A percentile compares a stretch with the other conserved stretches of the same genome.
Evolutionary conservation across 2,797 vertebrate species (phyloP).

Genomic region (Clarias pachynema): DNA sequence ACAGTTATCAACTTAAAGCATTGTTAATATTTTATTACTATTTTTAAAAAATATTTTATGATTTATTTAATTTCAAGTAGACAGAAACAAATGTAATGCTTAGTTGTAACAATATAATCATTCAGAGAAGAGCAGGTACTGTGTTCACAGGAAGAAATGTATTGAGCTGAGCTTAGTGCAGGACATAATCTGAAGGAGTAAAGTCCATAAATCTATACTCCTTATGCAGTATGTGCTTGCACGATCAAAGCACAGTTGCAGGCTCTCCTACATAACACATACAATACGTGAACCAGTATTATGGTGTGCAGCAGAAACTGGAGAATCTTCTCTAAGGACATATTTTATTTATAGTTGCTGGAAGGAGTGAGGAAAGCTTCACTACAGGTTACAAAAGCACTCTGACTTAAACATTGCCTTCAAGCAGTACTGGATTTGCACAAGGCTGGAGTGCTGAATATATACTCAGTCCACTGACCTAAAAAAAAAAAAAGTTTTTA

Average conservation of each 20-base stretch:
- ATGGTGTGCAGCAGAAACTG: background rate
- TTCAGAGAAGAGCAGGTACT: background rate
- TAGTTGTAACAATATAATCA: background rate
- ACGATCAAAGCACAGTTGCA: background rate
- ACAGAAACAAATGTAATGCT: background rate
- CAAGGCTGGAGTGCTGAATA: background rate
- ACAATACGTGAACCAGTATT: background rate
- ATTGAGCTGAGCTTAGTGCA: background rate
- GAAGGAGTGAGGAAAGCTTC: slow-evolving; percentile 8
- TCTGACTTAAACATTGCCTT: background rate
- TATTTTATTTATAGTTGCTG: slow-evolving; percentile 22
- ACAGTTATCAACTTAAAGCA: background rate
- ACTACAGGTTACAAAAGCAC: background rate
- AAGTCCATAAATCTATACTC: background rate
- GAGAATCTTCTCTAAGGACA: background rate
- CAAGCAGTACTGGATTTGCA: background rate
- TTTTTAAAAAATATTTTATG: no score
- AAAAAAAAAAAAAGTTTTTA: background rate
- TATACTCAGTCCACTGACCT: background rate
- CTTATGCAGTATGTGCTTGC: background rate
- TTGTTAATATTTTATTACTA: background rate
- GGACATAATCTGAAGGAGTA: background rate
- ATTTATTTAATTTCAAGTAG: background rate
- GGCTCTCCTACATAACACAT: background rate
- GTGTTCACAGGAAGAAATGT: background rate